Percentiles rank a stretch among this genome's conserved stretches.
Conservation (phyloP, 2,113 vertebrate genomes). For the Zonotrichia leucophrys region DNA sequence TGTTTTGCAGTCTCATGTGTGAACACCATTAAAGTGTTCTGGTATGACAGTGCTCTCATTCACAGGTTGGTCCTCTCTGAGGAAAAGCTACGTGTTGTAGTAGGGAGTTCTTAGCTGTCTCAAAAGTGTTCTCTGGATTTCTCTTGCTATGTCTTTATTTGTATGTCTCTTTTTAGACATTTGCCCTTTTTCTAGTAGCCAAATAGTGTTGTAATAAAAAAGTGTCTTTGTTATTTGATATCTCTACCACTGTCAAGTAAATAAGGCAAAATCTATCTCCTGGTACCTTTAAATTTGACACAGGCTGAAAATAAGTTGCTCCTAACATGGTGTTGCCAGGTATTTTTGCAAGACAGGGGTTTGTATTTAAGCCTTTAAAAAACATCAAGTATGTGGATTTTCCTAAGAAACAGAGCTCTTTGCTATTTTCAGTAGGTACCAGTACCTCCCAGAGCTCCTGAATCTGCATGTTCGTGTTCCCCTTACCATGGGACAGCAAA, state of each 20-base stretch:
- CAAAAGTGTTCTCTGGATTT: neutral
- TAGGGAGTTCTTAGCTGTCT: neutral
- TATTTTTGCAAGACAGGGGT: neutral
- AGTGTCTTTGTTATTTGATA: neutral
- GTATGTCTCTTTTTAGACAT: neutral
- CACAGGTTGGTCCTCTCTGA: neutral
- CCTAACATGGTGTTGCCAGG: neutral
- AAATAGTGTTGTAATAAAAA: neutral
- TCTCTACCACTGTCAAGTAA: neutral
- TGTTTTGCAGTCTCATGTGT: neutral
- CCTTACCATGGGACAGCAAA: neutral
- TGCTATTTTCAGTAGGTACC: neutral
- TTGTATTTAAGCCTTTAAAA: neutral
- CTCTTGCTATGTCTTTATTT: neutral
- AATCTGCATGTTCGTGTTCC: neutral
- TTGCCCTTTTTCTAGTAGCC: neutral
- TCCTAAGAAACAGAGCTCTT: neutral
- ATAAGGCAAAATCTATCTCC: neutral
- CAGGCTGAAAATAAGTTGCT: neutral
- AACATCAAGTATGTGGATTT: neutral
- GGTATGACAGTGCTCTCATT: accelerated
- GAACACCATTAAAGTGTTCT: neutral
- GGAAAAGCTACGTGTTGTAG: neutral
- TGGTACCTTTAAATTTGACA: neutral
- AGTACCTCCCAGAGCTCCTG: neutral